Evolutionary conservation across 2,113 vertebrate species (phyloP), one percentile per base, ranked within the genome.

Genomic region (Planiliza haematocheilus): DNA sequence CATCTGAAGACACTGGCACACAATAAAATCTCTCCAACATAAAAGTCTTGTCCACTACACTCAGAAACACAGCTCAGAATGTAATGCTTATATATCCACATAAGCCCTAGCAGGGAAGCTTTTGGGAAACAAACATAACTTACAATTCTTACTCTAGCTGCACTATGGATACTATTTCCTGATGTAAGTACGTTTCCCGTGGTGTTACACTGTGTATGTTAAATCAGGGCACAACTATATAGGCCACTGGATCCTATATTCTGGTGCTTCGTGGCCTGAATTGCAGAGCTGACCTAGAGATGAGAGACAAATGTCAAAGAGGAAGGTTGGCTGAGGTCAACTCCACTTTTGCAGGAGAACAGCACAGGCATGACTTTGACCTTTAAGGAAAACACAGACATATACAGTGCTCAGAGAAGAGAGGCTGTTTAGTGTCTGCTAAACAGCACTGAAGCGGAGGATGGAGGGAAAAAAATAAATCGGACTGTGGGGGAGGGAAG

Each of bases 301-400:
- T 88, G 79, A 82, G 74, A 89, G 74, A 81, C 65, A 84, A 83
- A 74, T 77, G 70, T 76, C 70, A 87, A 81, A 80, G 73, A 67
- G 69, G 67, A 72, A 85, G 73, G 82, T 70, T 71, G 77, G 84
- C 51, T 79, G 45, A 87, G 73, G 73, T 85, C 64, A 82, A 39
- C 59, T 82, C 53, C 37, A 66, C 70, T 82, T 88, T 74, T 71
- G 74, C 58, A 77, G 49, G 38, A 75, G 71, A 83, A 65, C 70
- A 73, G 74, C 67, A 78, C 56, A 82, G 83, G 89, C 86, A 79
- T 81, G 72, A 72, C 82, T 70, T 41, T 88, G 91, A 91, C 91
- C 89, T 91, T 93, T 91, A 77, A 73, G 67, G 77, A 72, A 83
- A 89, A 87, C 77, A 75, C 60, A 85, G 76, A 83, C 81, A 65